These are phyloP conservation scores for Ascidia mentula DNA, from an alignment of 23 tunicate species.

Conservation along the genomic window DNA sequence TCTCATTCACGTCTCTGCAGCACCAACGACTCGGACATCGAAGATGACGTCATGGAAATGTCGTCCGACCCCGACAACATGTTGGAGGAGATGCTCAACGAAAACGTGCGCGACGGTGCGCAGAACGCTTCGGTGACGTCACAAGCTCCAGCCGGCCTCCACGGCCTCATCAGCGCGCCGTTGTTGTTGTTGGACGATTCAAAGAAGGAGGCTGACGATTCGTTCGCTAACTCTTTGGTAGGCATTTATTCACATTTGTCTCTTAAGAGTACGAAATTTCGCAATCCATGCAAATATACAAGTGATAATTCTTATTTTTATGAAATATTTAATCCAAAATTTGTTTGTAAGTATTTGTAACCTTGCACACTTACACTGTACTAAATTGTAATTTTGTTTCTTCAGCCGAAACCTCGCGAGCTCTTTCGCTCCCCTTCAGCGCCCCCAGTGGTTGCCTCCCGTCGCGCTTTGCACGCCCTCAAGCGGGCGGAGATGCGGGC, in stretches of 20 bases:
- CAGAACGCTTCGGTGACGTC: background rate
- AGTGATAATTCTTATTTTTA: too few species aligned
- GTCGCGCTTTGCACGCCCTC: constrained; percentile 46
- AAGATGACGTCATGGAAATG: constrained; percentile 23
- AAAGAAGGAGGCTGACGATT: background rate
- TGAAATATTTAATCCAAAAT: background rate
- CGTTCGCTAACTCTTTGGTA: constrained; percentile 23
- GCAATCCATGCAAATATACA: too few species aligned
- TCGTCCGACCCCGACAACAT: constrained; percentile 35
- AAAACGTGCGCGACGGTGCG: constrained; percentile 36
- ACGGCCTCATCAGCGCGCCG: constrained; percentile 57
- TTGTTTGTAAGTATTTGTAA: background rate
- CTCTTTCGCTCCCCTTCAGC: constrained; percentile 95
- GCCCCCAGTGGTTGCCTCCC: constrained; percentile 71
- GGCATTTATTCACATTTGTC: background rate
- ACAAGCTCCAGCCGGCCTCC: constrained; percentile 36
- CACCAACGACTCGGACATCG: constrained; percentile 56
- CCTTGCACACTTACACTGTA: background rate
- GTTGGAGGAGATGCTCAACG: constrained; percentile 44
- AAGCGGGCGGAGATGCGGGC: constrained; percentile 25
- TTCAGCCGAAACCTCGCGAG: constrained; percentile 69
- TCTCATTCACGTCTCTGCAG: constrained; percentile 89
- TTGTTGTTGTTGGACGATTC: constrained; percentile 32
- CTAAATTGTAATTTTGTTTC: background rate
- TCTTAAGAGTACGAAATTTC: too few species aligned